Evolutionary conservation across 1,140 invertebrate genomes (phyloP).

Genomic region (Lucilia sericata): DNA sequence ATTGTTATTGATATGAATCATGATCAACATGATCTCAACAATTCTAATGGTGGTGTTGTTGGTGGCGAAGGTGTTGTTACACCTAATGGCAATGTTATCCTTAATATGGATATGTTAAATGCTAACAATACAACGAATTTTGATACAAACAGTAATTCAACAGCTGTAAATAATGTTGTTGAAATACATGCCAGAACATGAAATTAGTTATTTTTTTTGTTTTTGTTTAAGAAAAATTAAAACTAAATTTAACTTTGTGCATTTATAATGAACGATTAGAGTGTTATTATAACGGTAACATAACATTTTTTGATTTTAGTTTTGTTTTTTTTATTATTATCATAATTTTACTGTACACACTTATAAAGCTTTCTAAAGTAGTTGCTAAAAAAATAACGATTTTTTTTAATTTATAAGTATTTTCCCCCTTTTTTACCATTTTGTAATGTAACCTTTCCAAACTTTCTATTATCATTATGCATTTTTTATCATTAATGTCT

Average conservation of each 20-base stretch:
- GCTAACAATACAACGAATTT: background rate
- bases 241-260: background rate
- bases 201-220: background rate
- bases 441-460: background rate
- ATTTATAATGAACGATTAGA: background rate
- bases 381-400: background rate
- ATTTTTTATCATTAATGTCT: background rate
- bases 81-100: slow-evolving; percentile 18
- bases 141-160: background rate
- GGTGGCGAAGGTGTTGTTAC: slow-evolving; percentile 24
- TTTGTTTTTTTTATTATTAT: no score
- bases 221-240: background rate
- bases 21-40: background rate
- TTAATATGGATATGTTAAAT: slow-evolving; percentile 4
- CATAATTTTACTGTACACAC: background rate
- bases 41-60: slow-evolving; percentile 22
- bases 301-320: no score
- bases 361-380: background rate
- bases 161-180: background rate
- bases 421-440: background rate
- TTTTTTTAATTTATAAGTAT: background rate
- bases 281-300: no score
- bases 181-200: background rate
- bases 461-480: background rate
- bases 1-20: slow-evolving; percentile 45